Percentiles rank a stretch among this genome's conserved stretches.
Conservation (phyloP, 1,140 invertebrate genomes). For the Melanaphis sacchari region DNA sequence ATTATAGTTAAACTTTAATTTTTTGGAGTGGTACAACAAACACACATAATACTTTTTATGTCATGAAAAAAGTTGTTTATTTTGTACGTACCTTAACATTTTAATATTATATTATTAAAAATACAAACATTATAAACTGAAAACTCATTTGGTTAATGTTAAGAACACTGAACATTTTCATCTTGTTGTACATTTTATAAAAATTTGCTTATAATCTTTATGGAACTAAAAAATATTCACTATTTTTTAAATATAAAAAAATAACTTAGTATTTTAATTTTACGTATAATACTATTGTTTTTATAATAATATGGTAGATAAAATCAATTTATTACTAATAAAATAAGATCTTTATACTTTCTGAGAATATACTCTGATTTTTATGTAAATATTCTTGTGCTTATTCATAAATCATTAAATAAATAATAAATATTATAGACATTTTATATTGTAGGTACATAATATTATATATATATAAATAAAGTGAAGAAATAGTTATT, state of each 20-base stretch:
- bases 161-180: background rate
- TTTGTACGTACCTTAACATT: background rate
- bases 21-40: background rate
- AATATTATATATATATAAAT: too few species aligned
- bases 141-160: conserved; percentile 9
- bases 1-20: background rate
- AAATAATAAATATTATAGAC: background rate
- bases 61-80: background rate
- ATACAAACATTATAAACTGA: background rate
- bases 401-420: background rate
- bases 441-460: background rate
- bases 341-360: background rate
- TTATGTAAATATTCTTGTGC: background rate
- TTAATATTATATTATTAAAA: background rate
- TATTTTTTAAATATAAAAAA: background rate
- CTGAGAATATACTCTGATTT: background rate
- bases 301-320: background rate
- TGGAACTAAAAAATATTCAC: background rate
- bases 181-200: background rate
- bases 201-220: background rate
- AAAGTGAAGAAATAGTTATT: too few species aligned
- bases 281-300: background rate
- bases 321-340: background rate
- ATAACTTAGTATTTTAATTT: background rate
- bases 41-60: background rate